Percentiles rank a stretch among this genome's conserved stretches.
phyloP scores from a whole-genome alignment of 2,797 vertebrate species.

The Hirundo rustica region DNA sequence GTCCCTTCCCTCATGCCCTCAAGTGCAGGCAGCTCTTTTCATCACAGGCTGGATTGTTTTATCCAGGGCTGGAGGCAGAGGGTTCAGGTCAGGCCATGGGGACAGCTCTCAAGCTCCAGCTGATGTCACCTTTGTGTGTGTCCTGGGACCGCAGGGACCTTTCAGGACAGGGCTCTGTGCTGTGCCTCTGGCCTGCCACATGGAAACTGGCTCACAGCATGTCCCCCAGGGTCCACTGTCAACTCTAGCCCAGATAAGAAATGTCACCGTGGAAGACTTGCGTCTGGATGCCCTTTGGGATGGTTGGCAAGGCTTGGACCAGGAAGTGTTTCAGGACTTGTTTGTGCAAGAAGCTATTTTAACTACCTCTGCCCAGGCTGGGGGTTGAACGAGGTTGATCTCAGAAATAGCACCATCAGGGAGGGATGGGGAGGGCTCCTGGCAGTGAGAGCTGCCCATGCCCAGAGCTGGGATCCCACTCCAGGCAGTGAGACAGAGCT shows the following conservation, averaged over 20 bases:
- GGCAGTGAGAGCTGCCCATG: not conserved
- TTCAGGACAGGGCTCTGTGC: not conserved
- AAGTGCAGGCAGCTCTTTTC: not conserved
- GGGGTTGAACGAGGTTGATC: not conserved
- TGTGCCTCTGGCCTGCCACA: rapidly evolving
- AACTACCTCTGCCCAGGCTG: not conserved
- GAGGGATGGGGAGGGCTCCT: not conserved
- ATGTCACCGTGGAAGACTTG: not conserved
- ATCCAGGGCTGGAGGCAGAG: not conserved
- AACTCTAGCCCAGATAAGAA: slow-evolving; percentile 41
- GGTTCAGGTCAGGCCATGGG: not conserved
- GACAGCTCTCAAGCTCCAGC: not conserved
- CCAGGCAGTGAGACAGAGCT: not conserved
- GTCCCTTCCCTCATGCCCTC: not conserved
- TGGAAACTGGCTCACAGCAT: not conserved
- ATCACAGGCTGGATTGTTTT: not conserved
- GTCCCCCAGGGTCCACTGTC: not conserved
- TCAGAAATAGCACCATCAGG: not conserved
- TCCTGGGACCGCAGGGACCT: not conserved
- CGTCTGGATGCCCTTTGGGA: slow-evolving; percentile 9
- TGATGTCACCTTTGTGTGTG: not conserved
- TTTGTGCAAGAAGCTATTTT: slow-evolving; percentile 51
- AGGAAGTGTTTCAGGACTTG: slow-evolving; percentile 17
- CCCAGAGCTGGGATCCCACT: not conserved
- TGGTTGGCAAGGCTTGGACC: slow-evolving; percentile 8